These are phyloP conservation scores for Macroramphosus scolopax DNA, from an alignment of 2,797 vertebrate genomes.

Conservation along the genomic window DNA sequence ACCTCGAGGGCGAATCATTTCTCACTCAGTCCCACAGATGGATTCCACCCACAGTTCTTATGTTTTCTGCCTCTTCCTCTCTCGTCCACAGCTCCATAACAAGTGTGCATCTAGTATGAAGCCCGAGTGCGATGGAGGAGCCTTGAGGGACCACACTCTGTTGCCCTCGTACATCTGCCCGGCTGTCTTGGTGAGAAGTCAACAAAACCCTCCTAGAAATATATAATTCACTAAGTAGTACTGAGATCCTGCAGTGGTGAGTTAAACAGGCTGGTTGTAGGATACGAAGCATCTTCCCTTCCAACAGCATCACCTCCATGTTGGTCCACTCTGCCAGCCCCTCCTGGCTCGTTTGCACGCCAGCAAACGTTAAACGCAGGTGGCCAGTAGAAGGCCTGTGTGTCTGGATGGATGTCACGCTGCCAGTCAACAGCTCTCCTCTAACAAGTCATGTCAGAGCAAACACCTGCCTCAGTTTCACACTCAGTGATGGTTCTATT, in stretches of 20 bases:
- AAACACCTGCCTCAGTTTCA: conserved; percentile 39
- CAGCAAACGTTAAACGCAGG: background rate
- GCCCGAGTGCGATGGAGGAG: conserved; percentile 87
- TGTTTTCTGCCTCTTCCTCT: conserved; percentile 43
- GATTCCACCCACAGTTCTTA: conserved; percentile 41
- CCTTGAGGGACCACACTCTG: conserved; percentile 88
- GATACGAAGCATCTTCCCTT: too few species aligned
- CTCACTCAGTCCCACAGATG: conserved; percentile 37
- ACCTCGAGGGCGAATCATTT: conserved; percentile 8
- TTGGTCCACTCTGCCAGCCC: too few species aligned
- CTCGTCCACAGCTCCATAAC: conserved; percentile 85
- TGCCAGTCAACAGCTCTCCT: conserved; percentile 1
- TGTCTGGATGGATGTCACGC: background rate
- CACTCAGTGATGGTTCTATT: conserved; percentile 8
- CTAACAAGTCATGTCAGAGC: conserved; percentile 2
- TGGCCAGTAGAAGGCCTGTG: too few species aligned
- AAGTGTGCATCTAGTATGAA: conserved; percentile 89
- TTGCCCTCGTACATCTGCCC: conserved; percentile 91
- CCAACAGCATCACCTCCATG: too few species aligned
- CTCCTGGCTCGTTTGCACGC: too few species aligned
- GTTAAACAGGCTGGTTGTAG: too few species aligned
- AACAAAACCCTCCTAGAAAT: too few species aligned
- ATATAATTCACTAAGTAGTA: too few species aligned
- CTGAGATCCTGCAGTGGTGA: too few species aligned
- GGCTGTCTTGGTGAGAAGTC: conserved; percentile 82